Evolutionary conservation across 30 jellyfish, hydroid and myxozoan genomes (phyloP).

Genomic region (Cassiopea andromeda): DNA sequence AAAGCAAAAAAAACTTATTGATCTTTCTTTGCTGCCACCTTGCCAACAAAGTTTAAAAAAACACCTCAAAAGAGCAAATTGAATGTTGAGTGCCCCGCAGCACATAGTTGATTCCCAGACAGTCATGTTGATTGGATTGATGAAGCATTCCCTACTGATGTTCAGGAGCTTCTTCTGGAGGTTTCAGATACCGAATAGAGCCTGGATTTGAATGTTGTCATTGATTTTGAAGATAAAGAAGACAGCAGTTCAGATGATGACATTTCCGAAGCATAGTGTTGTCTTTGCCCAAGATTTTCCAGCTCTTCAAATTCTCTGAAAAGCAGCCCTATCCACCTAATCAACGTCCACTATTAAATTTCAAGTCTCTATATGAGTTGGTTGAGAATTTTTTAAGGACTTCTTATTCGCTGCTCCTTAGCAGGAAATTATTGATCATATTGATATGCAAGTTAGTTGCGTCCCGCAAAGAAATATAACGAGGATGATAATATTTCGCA

Average conservation of each 20-base stretch:
- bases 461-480: too few species aligned
- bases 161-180: slow-evolving; percentile 47
- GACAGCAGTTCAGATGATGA: background rate
- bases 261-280: background rate
- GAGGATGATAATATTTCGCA: too few species aligned
- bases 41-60: background rate
- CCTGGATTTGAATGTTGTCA: slow-evolving; percentile 2
- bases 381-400: background rate
- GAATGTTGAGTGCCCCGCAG: slow-evolving; percentile 37
- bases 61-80: background rate
- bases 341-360: background rate
- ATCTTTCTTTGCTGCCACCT: background rate
- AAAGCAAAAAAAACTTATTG: background rate
- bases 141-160: slow-evolving; percentile 60
- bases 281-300: background rate
- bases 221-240: background rate
- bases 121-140: slow-evolving; percentile 50
- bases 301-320: background rate
- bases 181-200: slow-evolving; percentile 30
- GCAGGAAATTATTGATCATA: too few species aligned
- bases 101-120: slow-evolving; percentile 54
- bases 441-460: too few species aligned
- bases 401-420: too few species aligned
- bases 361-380: background rate
- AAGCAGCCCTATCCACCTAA: background rate